phyloP scores from a whole-genome alignment of 1,140 invertebrate genomes.

The Zaprionus tsacasi region DNA sequence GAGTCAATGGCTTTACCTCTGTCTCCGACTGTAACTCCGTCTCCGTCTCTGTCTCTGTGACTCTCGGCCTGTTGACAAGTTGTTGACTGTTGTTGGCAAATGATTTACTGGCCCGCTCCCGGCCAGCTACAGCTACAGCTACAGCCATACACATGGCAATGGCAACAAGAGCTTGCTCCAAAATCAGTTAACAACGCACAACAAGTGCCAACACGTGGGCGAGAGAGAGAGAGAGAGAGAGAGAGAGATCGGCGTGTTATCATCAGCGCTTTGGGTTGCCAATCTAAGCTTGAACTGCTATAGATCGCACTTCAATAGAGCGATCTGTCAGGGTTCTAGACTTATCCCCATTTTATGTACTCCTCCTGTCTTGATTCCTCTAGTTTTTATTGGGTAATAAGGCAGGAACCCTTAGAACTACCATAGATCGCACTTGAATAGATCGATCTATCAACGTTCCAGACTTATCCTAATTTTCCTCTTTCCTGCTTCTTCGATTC shows the following conservation, averaged over 20 bases:
- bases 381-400: too few species aligned
- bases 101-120: conserved; percentile 65
- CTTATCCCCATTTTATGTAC: too few species aligned
- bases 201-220: conserved; percentile 49
- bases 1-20: conserved; percentile 44
- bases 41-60: conserved; percentile 8
- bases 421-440: too few species aligned
- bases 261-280: neutral
- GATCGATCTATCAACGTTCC: neutral
- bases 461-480: too few species aligned
- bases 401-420: too few species aligned
- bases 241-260: neutral
- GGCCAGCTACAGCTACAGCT: conserved; percentile 14
- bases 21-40: neutral
- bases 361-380: too few species aligned
- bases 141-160: neutral
- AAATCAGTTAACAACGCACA: conserved; percentile 50
- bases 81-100: conserved; percentile 72
- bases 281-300: neutral
- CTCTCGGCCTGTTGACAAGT: conserved; percentile 67
- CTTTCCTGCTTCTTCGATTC: too few species aligned
- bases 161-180: conserved; percentile 17
- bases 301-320: neutral
- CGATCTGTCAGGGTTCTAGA: neutral
- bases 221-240: too few species aligned